Base-by-base conservation (phyloP, 2,797 vertebrate genomes). In the Melanotaenia maccullochi region DNA sequence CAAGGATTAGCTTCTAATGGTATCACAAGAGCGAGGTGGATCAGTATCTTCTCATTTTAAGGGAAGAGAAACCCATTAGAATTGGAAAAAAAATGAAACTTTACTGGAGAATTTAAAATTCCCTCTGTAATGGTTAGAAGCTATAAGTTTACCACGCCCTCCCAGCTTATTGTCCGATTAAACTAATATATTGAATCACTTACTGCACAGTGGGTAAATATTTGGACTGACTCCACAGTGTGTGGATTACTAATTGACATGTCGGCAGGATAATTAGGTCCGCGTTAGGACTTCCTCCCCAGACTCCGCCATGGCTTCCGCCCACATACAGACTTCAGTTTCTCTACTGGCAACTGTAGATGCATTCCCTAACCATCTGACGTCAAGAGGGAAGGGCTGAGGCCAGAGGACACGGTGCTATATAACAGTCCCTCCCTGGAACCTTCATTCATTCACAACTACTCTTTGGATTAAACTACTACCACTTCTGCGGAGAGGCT, bases 281-380 rank as follows among this genome's bases (percentile, higher is more conserved):
- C 83, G 85, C 78, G 76, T 90, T 87, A 82, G 76, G 83, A 87
- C 88, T 91, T 88, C 88, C 87, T 90, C 18, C 66, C 64, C 66
- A 76, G 9, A 68, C 60, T 49, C 75, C 81, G 42, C 82, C 83
- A 16, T 68, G 64, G 61, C 86, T 84, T 90, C 86, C 93, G 81
- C 93, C 92, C 91, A 91, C 92, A 76, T 82, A 3, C 81, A 60
- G 85, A 83, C 83, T 83, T 89, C 87, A 89, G 87, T 89, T 79
- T 86, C 89, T 91, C 87, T 75, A 73, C 82, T 55, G 85, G 85
- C 88, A 92, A 86, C 91, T 90, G 93, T 86, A 86, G 85, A 90
- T 76, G 84, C 87, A 83, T 90, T 92, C 90, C 84, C 78, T 65
- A 79, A 71, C 71, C 73, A 76, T 58, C 61, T 94, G 94, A 95